Percentiles rank a stretch among this genome's conserved stretches.
Conservation (phyloP, 2,113 vertebrate genomes). For the Poecile atricapillus region DNA sequence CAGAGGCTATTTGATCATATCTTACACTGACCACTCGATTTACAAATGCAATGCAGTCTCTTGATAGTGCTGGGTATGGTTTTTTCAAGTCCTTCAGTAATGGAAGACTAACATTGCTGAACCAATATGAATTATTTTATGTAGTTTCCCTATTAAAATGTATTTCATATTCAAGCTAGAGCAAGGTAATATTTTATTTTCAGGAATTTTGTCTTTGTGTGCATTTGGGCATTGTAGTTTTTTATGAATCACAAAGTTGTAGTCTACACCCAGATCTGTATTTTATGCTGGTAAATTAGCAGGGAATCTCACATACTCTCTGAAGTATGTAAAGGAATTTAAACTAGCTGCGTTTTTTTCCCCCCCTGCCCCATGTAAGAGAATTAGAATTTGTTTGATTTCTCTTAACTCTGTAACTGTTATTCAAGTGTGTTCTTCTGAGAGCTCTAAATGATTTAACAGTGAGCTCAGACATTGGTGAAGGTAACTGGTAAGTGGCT, state of each 20-base stretch:
- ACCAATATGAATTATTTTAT: neutral
- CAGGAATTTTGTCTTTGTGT: neutral
- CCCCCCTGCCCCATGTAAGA: too few species aligned
- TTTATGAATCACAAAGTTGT: neutral
- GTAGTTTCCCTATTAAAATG: neutral
- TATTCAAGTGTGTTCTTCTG: neutral
- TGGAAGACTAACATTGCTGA: neutral
- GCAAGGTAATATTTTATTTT: constrained; percentile 16
- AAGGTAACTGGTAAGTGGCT: neutral
- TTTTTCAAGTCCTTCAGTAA: neutral
- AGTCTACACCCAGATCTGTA: neutral
- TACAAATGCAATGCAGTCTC: neutral
- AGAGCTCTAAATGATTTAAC: neutral
- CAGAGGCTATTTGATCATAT: neutral
- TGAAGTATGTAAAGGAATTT: neutral
- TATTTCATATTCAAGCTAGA: neutral
- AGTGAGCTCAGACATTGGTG: neutral
- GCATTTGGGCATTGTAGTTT: neutral
- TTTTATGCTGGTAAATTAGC: neutral
- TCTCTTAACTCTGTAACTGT: neutral
- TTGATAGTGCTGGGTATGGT: rapidly evolving
- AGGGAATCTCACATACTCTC: neutral
- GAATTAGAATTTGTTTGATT: neutral
- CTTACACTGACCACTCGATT: neutral
- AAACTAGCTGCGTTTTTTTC: neutral